Percentiles rank a stretch among this genome's conserved stretches.
phyloP scores from a whole-genome alignment of 1,140 invertebrate genomes.

The Drosophila oshimai region DNA sequence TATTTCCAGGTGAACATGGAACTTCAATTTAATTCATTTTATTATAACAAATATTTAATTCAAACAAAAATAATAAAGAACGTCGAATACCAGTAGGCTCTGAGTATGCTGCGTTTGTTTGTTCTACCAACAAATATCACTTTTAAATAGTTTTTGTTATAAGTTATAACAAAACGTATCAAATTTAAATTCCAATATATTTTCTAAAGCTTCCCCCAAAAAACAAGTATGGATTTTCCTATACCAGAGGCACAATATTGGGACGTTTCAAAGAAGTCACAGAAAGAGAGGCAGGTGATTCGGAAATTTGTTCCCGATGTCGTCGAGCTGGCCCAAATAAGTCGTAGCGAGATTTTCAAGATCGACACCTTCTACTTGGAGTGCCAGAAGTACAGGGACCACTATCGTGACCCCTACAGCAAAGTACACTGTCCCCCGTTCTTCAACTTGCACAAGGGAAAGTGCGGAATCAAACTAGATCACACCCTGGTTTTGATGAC shows the following conservation, averaged over 20 bases:
- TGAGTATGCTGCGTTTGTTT: not conserved
- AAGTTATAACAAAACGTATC: not conserved
- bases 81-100: not conserved
- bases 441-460: slow-evolving; percentile 15
- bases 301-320: slow-evolving; percentile 19
- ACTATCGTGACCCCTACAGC: slow-evolving; percentile 45
- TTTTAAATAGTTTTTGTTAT: not conserved
- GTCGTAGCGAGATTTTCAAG: slow-evolving; percentile 11
- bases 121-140: not conserved
- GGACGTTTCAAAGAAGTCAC: slow-evolving; percentile 36
- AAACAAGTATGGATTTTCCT: slow-evolving; percentile 9
- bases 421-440: slow-evolving; percentile 17
- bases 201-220: not conserved
- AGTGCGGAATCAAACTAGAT: slow-evolving; percentile 35
- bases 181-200: not conserved
- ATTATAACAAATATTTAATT: too few species aligned
- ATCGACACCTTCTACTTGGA: slow-evolving; percentile 55
- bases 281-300: slow-evolving; percentile 21
- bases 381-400: slow-evolving; percentile 58
- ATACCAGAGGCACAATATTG: slow-evolving; percentile 49
- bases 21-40: too few species aligned
- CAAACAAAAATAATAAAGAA: not conserved
- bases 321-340: slow-evolving; percentile 21
- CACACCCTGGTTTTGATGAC: not conserved
- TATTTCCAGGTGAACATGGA: too few species aligned